Evolutionary conservation across 2,797 vertebrate genomes (phyloP), one percentile per base, ranked within the genome.

Genomic region (Crenichthys baileyi): DNA sequence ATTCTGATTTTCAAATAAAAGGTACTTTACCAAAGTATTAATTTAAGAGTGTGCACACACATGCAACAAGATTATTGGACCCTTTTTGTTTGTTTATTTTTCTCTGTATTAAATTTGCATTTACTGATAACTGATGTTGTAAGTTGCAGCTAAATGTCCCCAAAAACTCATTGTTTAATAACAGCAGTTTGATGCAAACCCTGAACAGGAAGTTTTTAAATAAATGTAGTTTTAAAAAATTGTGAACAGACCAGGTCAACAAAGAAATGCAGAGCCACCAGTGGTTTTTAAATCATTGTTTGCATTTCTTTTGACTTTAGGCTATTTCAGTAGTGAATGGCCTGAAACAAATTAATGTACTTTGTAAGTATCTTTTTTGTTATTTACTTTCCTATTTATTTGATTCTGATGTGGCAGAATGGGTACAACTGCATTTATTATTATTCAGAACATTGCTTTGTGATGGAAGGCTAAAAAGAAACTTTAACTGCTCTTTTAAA

Each of bases 381-480:
- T 82, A 80, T 85, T 91, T 87, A 44, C 76, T 82, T 90, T 67
- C 79, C 79, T 70, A 53, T 91, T 68, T 80, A 83, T 90, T 61
- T 81, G 82, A 85, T 82, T 83, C 75, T 72, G 76, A 84, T 77
- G 73, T 63, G 55, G 77, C 82, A 81, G 80, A 72, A 78, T 46
- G 15, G 75, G 26, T 58, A 76, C 85, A 55, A 70, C 51, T 84
- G 87, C 65, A 80, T 78, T 60, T 60, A 79, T 85, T 78, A 87
- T 84, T 87, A 90, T 88, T 89, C 87, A 87, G 70, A 78, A 81
- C 85, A 84, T 85, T 83, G 77, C 78, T 82, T 80, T 82, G 36
- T 83, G 76, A 85, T 87, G 58, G 82, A 76, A 70, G 80, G 60
- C 80, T 79, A 79, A 89, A 88, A 89, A 87, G 72, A 84, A 72